These are phyloP conservation scores for Drosophila anceps DNA, from an alignment of 2,888 invertebrate species.

Conservation along the genomic window DNA sequence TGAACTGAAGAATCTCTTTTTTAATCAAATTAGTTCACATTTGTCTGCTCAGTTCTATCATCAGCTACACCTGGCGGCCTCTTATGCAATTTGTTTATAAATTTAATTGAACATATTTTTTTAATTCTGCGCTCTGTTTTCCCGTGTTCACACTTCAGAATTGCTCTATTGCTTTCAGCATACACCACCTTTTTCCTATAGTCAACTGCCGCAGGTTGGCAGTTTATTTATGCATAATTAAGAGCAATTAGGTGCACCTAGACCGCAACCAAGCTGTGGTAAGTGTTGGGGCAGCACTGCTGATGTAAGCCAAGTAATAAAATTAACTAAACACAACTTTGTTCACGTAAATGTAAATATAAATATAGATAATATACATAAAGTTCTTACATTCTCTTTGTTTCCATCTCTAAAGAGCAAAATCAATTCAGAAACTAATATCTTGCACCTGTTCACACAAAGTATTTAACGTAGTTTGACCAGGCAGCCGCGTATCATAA, in stretches of 20 bases:
- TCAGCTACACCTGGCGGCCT: not conserved
- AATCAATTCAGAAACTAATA: not conserved
- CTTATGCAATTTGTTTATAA: not conserved
- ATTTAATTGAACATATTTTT: not conserved
- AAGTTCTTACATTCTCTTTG: not conserved
- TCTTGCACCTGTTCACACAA: not conserved
- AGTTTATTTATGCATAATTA: not conserved
- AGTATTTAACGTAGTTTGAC: not conserved
- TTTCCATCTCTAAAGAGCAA: not conserved
- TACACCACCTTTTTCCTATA: not conserved
- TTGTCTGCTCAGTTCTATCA: not conserved
- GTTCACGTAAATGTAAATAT: not conserved
- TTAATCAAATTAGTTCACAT: not conserved
- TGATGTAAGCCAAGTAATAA: not conserved
- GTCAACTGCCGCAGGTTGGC: not conserved
- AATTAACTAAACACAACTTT: not conserved
- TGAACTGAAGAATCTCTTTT: not conserved
- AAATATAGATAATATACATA: not conserved
- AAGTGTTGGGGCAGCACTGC: not conserved
- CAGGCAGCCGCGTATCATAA: not conserved
- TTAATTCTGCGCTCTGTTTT: too few species aligned
- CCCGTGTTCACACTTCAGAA: not conserved
- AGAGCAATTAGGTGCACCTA: constrained; percentile 11
- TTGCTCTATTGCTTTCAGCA: not conserved
- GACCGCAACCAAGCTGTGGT: not conserved